Conservation (phyloP, 2,888 invertebrate genomes). For the Drosophila fulvimacula region DNA sequence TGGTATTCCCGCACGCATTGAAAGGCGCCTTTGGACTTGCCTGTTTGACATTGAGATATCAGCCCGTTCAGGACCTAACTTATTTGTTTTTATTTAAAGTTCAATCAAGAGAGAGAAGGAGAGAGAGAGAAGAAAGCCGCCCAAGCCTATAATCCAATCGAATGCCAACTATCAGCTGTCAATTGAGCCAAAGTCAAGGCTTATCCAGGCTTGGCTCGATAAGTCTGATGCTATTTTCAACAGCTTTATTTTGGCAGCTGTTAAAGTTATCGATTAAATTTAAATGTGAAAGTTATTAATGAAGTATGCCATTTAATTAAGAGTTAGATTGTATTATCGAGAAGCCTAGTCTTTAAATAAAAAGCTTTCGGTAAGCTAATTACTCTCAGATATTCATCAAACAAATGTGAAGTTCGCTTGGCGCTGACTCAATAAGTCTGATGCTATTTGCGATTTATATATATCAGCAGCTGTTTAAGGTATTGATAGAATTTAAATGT, state of each 20-base stretch:
- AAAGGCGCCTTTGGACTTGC: conserved; percentile 16
- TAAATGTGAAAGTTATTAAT: neutral
- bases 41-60: conserved; percentile 54
- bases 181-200: neutral
- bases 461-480: neutral
- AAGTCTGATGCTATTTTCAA: neutral
- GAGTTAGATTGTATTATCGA: neutral
- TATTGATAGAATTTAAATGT: neutral
- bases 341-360: neutral
- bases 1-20: conserved; percentile 40
- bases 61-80: conserved; percentile 16
- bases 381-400: neutral
- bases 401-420: too few relatives aligned
- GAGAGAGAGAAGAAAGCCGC: neutral
- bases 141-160: neutral
- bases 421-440: too few relatives aligned
- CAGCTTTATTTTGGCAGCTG: neutral
- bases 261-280: neutral
- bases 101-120: neutral
- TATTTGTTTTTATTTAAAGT: conserved; percentile 36
- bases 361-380: neutral
- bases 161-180: neutral
- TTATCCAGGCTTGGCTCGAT: neutral
- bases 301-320: neutral
- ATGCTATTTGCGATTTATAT: neutral